A percentile compares a stretch with the other conserved stretches of the same genome.
These are phyloP conservation scores for Craniophora ligustri DNA, from an alignment of 2,888 invertebrate genomes.

Conservation along the genomic window DNA sequence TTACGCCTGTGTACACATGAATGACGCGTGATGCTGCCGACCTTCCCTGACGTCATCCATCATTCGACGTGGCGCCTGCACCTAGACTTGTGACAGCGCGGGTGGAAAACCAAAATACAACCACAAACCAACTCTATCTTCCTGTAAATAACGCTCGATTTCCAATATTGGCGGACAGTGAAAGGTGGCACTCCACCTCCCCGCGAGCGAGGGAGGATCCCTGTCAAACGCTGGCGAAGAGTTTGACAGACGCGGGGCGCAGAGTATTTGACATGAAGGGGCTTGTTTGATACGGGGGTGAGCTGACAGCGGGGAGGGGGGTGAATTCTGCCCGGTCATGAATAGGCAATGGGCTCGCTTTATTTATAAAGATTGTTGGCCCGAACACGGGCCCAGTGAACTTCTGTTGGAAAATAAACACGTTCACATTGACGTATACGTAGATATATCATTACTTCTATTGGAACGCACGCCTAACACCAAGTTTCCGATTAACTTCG, in stretches of 20 bases:
- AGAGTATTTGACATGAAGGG: slow-evolving; percentile 89
- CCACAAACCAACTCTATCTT: slow-evolving; percentile 56
- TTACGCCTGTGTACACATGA: slow-evolving; percentile 89
- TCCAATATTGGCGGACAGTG: slow-evolving; percentile 30
- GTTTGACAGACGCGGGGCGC: slow-evolving; percentile 89
- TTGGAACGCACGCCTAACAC: slow-evolving; percentile 41
- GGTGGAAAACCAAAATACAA: slow-evolving; percentile 53
- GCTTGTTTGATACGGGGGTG: slow-evolving; percentile 88
- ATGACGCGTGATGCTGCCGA: slow-evolving; percentile 88
- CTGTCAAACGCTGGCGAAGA: slow-evolving; percentile 88
- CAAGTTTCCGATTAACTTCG: slow-evolving; percentile 30
- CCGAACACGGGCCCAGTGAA: slow-evolving; percentile 80
- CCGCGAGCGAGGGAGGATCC: slow-evolving; percentile 86
- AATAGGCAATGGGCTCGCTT: slow-evolving; percentile 88
- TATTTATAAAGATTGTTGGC: slow-evolving; percentile 88
- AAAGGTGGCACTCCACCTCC: slow-evolving; percentile 84
- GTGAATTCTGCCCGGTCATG: slow-evolving; percentile 87
- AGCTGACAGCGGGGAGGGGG: slow-evolving; percentile 76
- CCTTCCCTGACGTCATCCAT: slow-evolving; percentile 88
- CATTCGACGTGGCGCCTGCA: slow-evolving; percentile 88
- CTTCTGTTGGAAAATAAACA: slow-evolving; percentile 80
- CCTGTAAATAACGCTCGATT: slow-evolving; percentile 48
- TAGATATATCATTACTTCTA: slow-evolving; percentile 26
- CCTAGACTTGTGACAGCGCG: slow-evolving; percentile 85
- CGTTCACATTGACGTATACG: slow-evolving; percentile 66